These are phyloP conservation scores for Tolmerus cingulatus DNA, from an alignment of 2,888 invertebrate species.

Conservation along the genomic window DNA sequence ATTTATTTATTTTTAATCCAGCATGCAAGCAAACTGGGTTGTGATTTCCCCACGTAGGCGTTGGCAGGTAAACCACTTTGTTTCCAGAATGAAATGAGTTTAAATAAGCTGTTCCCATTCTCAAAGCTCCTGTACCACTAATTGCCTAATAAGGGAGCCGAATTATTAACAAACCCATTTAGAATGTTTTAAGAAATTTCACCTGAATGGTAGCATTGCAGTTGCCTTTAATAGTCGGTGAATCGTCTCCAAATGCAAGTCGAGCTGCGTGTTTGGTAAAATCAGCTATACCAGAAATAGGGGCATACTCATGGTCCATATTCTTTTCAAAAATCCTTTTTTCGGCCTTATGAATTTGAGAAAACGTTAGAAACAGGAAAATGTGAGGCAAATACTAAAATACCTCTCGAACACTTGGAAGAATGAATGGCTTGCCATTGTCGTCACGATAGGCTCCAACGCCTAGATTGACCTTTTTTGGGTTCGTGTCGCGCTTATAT, in stretches of 20 bases:
- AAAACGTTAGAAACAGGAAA: not conserved
- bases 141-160: conserved; percentile 73
- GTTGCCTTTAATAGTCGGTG: conserved; percentile 72
- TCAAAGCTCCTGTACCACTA: conserved; percentile 96
- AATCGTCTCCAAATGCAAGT: conserved; percentile 87
- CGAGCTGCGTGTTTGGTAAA: conserved; percentile 86
- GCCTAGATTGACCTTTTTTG: conserved; percentile 96
- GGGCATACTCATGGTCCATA: conserved; percentile 94
- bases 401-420: conserved; percentile 85
- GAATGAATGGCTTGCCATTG: conserved; percentile 92
- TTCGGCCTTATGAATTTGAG: conserved; percentile 74
- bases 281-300: conserved; percentile 85
- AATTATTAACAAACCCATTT: not conserved
- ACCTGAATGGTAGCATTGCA: conserved; percentile 78
- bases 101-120: conserved; percentile 89
- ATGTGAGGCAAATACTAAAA: conserved; percentile 48
- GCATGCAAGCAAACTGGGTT: conserved; percentile 91
- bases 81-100: conserved; percentile 79
- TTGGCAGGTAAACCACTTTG: conserved; percentile 87
- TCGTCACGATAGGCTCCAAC: conserved; percentile 98
- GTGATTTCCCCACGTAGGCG: conserved; percentile 99
- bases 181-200: conserved; percentile 39
- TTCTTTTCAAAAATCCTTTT: conserved; percentile 71
- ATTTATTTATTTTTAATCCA: conserved; percentile 84
- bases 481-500: conserved; percentile 86